Conservation (phyloP, 2,113 vertebrate genomes). For the Microtus oregoni region DNA sequence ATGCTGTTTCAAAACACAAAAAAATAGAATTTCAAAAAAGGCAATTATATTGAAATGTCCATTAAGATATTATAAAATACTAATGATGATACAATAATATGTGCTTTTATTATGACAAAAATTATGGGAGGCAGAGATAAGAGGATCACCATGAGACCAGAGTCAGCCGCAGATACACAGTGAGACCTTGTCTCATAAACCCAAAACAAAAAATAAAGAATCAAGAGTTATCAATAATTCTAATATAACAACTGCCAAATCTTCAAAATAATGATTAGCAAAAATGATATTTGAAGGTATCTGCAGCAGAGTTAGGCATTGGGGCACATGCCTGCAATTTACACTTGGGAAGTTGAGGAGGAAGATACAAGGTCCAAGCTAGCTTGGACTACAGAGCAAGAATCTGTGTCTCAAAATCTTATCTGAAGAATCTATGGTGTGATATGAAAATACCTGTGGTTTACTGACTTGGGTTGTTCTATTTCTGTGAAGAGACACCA, state of each 20-base stretch:
- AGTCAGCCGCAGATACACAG: neutral
- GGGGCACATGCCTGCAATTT: neutral
- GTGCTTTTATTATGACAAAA: constrained; percentile 14
- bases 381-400: neutral
- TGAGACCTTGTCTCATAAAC: neutral
- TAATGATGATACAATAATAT: constrained; percentile 37
- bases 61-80: constrained; percentile 51
- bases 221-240: neutral
- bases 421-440: constrained; percentile 19
- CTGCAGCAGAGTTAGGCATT: neutral
- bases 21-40: constrained; percentile 33
- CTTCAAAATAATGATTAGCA: constrained; percentile 38
- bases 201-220: neutral
- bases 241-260: constrained; percentile 40
- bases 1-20: constrained; percentile 45
- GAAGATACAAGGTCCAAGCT: neutral
- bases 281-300: constrained; percentile 28
- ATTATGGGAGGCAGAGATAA: neutral
- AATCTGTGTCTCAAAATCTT: neutral
- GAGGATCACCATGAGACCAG: neutral
- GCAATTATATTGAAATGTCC: constrained; percentile 15
- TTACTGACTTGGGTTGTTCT: neutral
- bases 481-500: neutral
- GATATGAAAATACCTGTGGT: constrained; percentile 20
- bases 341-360: neutral